Base-by-base conservation (phyloP, 2,888 invertebrate genomes). In the Pantelozetes paolii region DNA sequence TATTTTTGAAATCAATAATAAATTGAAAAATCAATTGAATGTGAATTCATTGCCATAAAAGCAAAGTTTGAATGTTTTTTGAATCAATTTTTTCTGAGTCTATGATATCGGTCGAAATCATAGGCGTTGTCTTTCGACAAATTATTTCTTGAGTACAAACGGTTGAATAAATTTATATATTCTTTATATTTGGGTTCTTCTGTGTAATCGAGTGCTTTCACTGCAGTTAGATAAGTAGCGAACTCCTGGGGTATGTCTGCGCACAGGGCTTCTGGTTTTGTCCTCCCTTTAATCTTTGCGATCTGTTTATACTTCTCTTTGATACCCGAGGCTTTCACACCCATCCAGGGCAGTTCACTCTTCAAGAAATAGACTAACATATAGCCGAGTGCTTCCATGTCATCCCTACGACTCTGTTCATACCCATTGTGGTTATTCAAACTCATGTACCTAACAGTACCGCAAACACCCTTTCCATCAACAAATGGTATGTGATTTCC, bases 391-490 rank as follows among this genome's bases (percentile, higher is more conserved):
- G 72, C 62, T 28, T 72, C 72, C 59, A 72, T 57, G 20, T 72
- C 72, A 28, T 72, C 72, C 26, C 72, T 59, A 9, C 74, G 40
- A n/a, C 74, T 42, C 36, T 32, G 28, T 23, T 74, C 74, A n/a
- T 30, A 95, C 81, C 98, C 98, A 84, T 96, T 87, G 86, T 99
- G 99, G 79, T 98, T 98, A 85, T 99, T 98, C 82, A 99, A 93
- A 81, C 95, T 95, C 78, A 98, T 98, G 82, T 99, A 99, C 85
- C 99, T 88, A 75, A 94, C 94, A 74, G 89, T 89, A 84, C 98
- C 99, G 80, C 98, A 99, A 81, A 99, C 87, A 85, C 97, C 98
- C 86, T 99, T 99, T 86, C 98, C 97, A 88, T 98, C 98, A 87
- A 94, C 88, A 15, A 54, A 74, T 11, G 30, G 28, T 26, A 74